phyloP scores from a whole-genome alignment of 2,888 invertebrate species.

The Tenthredo livida region DNA sequence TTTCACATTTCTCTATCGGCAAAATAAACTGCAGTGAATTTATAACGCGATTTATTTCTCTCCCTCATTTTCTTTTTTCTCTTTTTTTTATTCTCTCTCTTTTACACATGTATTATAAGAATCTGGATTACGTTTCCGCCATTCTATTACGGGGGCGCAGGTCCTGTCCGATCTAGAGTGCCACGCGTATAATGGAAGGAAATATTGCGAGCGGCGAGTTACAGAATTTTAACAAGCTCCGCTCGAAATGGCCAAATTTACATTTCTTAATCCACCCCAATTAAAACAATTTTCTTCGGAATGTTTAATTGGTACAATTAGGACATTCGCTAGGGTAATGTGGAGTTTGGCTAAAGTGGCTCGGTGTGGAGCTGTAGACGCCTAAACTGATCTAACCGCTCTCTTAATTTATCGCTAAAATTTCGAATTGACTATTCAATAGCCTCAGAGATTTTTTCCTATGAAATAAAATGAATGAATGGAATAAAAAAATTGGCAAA shows the following conservation, averaged over 20 bases:
- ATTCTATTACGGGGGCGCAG: not conserved
- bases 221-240: slow-evolving; percentile 48
- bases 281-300: slow-evolving; percentile 43
- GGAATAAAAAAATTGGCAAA: not conserved
- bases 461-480: not conserved
- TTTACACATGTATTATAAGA: not conserved
- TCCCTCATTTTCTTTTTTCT: not conserved
- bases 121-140: not conserved
- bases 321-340: not conserved
- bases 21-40: not conserved
- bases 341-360: not conserved
- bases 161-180: not conserved
- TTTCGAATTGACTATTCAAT: not conserved
- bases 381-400: not conserved
- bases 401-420: not conserved
- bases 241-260: slow-evolving; percentile 38
- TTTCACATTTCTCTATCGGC: not conserved
- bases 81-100: not conserved
- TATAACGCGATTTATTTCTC: not conserved
- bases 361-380: not conserved
- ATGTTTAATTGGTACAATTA: slow-evolving; percentile 48
- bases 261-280: slow-evolving; percentile 50
- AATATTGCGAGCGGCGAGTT: slow-evolving; percentile 37
- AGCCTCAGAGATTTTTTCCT: not conserved
- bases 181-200: not conserved